phyloP scores from a whole-genome alignment of 1,140 invertebrate genomes.

The Odontomachus brunneus region DNA sequence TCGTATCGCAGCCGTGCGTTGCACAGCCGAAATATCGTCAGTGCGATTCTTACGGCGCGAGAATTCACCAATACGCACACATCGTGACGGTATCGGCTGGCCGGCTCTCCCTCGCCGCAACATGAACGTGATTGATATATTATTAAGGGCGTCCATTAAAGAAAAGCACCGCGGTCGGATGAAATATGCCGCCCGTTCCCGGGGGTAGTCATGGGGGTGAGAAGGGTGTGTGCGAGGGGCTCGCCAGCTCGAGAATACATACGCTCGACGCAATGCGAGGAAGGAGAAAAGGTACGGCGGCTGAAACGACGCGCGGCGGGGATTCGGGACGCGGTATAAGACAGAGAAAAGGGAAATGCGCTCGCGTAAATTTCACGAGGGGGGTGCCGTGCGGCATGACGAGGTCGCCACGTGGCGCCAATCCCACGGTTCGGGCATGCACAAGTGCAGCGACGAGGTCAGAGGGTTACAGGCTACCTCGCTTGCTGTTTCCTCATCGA shows the following conservation, averaged over 20 bases:
- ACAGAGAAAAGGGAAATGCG: slow-evolving; percentile 69
- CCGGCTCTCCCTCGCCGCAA: slow-evolving; percentile 54
- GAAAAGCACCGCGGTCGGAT: slow-evolving; percentile 76
- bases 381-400: slow-evolving; percentile 51
- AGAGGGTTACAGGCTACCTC: slow-evolving; percentile 58
- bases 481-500: not conserved
- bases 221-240: slow-evolving; percentile 24
- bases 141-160: slow-evolving; percentile 82
- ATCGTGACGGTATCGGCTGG: slow-evolving; percentile 9
- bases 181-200: slow-evolving; percentile 75
- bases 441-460: slow-evolving; percentile 73
- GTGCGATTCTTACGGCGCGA: slow-evolving; percentile 66
- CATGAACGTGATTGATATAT: slow-evolving; percentile 83
- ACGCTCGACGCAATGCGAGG: slow-evolving; percentile 60
- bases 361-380: slow-evolving; percentile 75
- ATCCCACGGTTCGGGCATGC: slow-evolving; percentile 78
- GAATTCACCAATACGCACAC: slow-evolving; percentile 76
- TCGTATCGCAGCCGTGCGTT: not conserved
- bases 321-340: slow-evolving; percentile 51
- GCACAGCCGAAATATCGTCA: slow-evolving; percentile 76
- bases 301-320: slow-evolving; percentile 37
- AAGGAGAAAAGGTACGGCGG: slow-evolving; percentile 51
- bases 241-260: slow-evolving; percentile 37
- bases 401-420: slow-evolving; percentile 76
- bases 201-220: slow-evolving; percentile 9